Evolutionary conservation across 2,113 vertebrate genomes (phyloP).

Genomic region (Aphelocoma coerulescens): DNA sequence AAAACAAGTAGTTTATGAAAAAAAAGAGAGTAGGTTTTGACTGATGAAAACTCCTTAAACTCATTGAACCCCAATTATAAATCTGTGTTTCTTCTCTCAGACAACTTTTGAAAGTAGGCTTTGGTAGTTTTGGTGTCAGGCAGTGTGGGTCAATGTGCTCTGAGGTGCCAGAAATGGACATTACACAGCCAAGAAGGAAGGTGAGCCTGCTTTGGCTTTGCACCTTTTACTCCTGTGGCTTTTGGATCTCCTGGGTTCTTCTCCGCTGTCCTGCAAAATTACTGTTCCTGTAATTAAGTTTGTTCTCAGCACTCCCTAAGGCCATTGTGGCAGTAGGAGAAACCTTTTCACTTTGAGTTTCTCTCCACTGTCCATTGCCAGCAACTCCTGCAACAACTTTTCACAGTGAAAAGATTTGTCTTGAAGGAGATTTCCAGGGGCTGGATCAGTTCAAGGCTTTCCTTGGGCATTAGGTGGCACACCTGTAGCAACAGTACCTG

Average conservation of each 20-base stretch:
- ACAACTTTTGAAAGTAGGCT: background rate
- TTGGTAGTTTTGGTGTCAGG: background rate
- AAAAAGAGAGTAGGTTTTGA: background rate
- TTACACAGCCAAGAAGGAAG: background rate
- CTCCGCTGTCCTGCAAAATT: background rate
- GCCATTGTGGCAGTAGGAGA: background rate
- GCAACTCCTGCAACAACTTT: background rate
- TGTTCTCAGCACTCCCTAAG: background rate
- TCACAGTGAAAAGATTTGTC: background rate
- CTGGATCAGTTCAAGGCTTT: background rate
- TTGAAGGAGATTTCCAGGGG: background rate
- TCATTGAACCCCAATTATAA: background rate
- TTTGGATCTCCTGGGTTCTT: background rate
- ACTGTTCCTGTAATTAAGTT: background rate
- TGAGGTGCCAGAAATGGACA: background rate
- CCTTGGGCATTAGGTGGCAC: background rate
- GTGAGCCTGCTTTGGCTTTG: background rate
- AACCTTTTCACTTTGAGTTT: background rate
- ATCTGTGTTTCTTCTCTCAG: background rate
- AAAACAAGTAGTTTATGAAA: background rate
- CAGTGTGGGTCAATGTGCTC: rapidly evolving
- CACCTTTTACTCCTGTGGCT: background rate
- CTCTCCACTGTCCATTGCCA: background rate
- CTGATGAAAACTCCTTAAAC: background rate
- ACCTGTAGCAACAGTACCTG: background rate